Evolutionary conservation across 2,797 vertebrate species (phyloP), one percentile per base, ranked within the genome.

Genomic region (Saxicola maurus): DNA sequence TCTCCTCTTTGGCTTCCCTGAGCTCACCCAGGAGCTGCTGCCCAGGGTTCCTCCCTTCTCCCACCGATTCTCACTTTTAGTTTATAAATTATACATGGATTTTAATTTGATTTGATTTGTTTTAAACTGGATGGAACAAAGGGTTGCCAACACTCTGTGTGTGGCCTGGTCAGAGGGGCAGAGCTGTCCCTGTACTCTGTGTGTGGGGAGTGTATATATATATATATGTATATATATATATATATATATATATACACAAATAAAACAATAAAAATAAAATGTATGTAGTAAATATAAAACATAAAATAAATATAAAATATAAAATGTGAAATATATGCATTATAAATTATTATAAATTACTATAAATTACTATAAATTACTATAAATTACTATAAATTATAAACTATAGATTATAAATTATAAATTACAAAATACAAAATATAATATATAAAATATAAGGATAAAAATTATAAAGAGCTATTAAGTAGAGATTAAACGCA

Each of bases 1-100:
- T 11, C 17, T 35, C 10, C 6, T 49, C n/a, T 28, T 51, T 4
- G 11, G 21, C 6, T 66, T 66, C 11, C 2, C 11, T 4, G 19
- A 23, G 60, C 52, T 9, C 17, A 23, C 21, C 13, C 37, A 7
- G 79, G 62, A 62, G 30, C 9, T 66, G 71, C 61, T 13, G 4
- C 3, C 2, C 55, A 11, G 61, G 10, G 5, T 31, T 27, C 24
- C 13, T 4, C 38, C 69, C 15, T n/a, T n/a, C n/a, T n/a, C n/a
- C 17, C 42, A 3, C 2, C 0, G 0, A 16, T 35, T 20, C 20
- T 28, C 16, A 9, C 9, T 76, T 57, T 11, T 11, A 6, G 6
- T 17, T 61, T 23, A 28, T 52, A 37, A 78, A 51, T 77, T 31
- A 66, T 35, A 10, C 5, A 18, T n/a, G 27, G 20, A 1, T 8